Conservation (phyloP, 2,797 vertebrate genomes). For the Bovichtus diacanthus region DNA sequence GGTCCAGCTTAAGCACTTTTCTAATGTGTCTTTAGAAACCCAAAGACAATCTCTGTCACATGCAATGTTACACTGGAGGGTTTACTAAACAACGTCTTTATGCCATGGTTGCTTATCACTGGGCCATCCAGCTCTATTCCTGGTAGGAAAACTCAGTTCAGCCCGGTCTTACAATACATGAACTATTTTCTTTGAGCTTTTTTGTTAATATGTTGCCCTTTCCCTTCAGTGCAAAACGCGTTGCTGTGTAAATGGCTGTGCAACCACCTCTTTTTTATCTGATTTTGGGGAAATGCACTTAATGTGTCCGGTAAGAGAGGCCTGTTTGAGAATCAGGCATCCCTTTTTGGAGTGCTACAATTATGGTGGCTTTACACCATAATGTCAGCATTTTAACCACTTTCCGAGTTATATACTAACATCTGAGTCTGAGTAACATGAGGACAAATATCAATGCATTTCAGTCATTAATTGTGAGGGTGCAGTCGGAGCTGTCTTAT, state of each 20-base stretch:
- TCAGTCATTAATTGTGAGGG: constrained; percentile 19
- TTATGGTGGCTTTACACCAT: neutral
- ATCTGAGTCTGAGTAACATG: constrained; percentile 7
- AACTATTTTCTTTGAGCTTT: constrained; percentile 39
- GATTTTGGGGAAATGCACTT: constrained; percentile 49
- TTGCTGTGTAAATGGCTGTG: neutral
- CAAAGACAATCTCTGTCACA: constrained; percentile 66
- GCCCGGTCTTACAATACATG: constrained; percentile 13
- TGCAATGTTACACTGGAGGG: constrained; percentile 49
- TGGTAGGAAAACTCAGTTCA: constrained; percentile 29
- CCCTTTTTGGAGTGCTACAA: neutral
- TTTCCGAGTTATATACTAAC: constrained; percentile 1
- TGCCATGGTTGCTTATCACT: constrained; percentile 38
- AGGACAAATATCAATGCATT: neutral
- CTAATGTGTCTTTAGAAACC: constrained; percentile 53
- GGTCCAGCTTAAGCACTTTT: constrained; percentile 43
- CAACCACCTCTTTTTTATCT: constrained; percentile 35
- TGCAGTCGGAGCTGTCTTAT: constrained; percentile 14
- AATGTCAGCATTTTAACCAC: neutral
- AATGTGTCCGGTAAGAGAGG: constrained; percentile 16
- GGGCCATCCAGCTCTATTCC: constrained; percentile 43
- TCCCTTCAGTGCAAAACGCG: constrained; percentile 24
- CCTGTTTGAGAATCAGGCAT: constrained; percentile 11
- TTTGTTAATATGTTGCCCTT: constrained; percentile 45
- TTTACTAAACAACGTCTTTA: constrained; percentile 49